Evolutionary conservation across 2,113 vertebrate genomes (phyloP).

Genomic region (Catharus minimus): DNA sequence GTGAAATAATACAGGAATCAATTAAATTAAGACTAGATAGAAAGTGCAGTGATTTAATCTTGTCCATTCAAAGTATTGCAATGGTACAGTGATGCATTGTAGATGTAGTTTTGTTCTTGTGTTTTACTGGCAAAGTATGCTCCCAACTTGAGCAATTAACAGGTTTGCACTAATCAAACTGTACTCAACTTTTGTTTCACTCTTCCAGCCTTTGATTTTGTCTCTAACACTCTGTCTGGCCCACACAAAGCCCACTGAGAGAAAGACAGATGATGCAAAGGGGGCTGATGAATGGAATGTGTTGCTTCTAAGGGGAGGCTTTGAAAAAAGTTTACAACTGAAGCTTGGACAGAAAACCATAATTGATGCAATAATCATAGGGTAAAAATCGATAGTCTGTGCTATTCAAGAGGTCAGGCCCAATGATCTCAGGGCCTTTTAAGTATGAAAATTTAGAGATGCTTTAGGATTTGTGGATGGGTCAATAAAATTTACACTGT

Average conservation of each 20-base stretch:
- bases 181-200: not conserved
- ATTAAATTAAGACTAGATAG: not conserved
- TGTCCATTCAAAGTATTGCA: not conserved
- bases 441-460: constrained; percentile 28
- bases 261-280: not conserved
- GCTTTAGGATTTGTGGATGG: not conserved
- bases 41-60: not conserved
- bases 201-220: not conserved
- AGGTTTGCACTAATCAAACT: not conserved
- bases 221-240: not conserved
- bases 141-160: not conserved
- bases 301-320: not conserved
- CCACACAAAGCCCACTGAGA: not conserved
- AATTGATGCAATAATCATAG: constrained; percentile 36
- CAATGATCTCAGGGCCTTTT: not conserved
- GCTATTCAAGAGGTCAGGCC: not conserved
- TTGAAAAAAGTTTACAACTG: constrained; percentile 39
- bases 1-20: not conserved
- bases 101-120: not conserved
- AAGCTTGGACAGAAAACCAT: constrained; percentile 8
- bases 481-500: constrained; percentile 38
- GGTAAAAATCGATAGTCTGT: constrained; percentile 14
- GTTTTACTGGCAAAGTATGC: not conserved
- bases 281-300: not conserved
- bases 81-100: not conserved